These are phyloP conservation scores for Harlomillsia oculata DNA, from an alignment of 1,140 invertebrate species.

Conservation along the genomic window DNA sequence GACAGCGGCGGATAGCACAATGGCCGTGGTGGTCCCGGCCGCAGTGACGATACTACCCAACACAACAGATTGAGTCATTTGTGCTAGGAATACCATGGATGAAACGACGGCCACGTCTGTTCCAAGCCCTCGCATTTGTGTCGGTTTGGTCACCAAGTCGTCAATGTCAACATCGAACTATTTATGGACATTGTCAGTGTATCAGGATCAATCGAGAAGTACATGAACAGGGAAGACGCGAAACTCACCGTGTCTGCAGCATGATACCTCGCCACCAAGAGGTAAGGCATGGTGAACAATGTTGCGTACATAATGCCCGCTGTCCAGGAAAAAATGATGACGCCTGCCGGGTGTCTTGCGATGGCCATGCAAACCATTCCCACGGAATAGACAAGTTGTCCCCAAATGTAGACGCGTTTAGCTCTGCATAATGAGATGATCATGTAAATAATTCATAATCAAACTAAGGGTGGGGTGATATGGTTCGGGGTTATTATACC, in stretches of 20 bases:
- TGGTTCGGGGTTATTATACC: constrained; percentile 52
- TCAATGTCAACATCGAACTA: constrained; percentile 29
- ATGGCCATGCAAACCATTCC: constrained; percentile 84
- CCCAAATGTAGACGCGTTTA: constrained; percentile 74
- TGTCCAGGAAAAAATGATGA: constrained; percentile 78
- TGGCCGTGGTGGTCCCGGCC: constrained; percentile 63
- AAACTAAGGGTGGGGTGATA: neutral
- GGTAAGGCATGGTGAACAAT: constrained; percentile 92
- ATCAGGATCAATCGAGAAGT: neutral
- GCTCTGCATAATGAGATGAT: no score
- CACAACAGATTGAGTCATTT: constrained; percentile 75
- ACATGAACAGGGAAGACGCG: neutral
- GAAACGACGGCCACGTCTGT: constrained; percentile 88
- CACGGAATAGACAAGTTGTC: constrained; percentile 75
- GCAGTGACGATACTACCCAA: constrained; percentile 73
- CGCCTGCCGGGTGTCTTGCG: constrained; percentile 62
- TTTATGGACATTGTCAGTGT: neutral
- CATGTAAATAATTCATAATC: constrained; percentile 3
- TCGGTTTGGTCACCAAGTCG: constrained; percentile 10
- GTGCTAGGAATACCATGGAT: constrained; percentile 90
- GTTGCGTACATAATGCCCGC: constrained; percentile 96
- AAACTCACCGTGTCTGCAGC: constrained; percentile 62
- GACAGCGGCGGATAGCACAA: constrained; percentile 72
- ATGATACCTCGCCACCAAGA: constrained; percentile 87
- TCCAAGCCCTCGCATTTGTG: constrained; percentile 67